Evolutionary conservation across 2,113 vertebrate genomes (phyloP), one percentile per base, ranked within the genome.

Genomic region (Ibidorhyncha struthersii): DNA sequence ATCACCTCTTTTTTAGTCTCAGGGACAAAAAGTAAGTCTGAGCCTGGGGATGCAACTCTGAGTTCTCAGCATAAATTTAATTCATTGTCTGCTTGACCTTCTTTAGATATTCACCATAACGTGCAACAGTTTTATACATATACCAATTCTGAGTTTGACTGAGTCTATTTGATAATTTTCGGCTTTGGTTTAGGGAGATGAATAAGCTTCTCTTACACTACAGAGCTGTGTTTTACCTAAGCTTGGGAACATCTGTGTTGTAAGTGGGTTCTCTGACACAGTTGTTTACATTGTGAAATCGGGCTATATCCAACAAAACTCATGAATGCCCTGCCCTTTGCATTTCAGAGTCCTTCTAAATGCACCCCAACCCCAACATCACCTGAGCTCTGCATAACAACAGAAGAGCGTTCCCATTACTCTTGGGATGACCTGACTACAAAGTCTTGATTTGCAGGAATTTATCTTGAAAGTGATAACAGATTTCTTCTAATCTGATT

Each of bases 401-500:
- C 71, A 80, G 34, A 82, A 91, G 4, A 45, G 3, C 1, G 1
- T 77, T 94, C 43, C 45, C 56, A 72, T 25, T 66, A 65, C 47
- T 78, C 19, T 55, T 74, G 27, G 0, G 1, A 72, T 61, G 55
- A 73, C 43, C 40, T 78, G 62, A 61, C 67, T 93, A 77, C 36
- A 47, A 47, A 41, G 84, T 89, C 59, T 89, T 78, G 16, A 80
- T 72, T 83, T 59, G 38, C 43, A 65, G 52, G 8, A 79, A 65
- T 90, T 91, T 43, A 65, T 62, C 70, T 83, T 92, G 43, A 65
- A 92, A 89, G 62, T 14, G 63, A 55, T 77, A 94, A 88, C 38
- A 85, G 43, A 79, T 71, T 91, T 92, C 59, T 83, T 45, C 69
- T 92, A 81, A 96, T 79, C 70, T 34, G 79, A 86, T 95, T 89